phyloP scores from a whole-genome alignment of 2,888 invertebrate genomes.

The Aproaerema taeniolella region DNA sequence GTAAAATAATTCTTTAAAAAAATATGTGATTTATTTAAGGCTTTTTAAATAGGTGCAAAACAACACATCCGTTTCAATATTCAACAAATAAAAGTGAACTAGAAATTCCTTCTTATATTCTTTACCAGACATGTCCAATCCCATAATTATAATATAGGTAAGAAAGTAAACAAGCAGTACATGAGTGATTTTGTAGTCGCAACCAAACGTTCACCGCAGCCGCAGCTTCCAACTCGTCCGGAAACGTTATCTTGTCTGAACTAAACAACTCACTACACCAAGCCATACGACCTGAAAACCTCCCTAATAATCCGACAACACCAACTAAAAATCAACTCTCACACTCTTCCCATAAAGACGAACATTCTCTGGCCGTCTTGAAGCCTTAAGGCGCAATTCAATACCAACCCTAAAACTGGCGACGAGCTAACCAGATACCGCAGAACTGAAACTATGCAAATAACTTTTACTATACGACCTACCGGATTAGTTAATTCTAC shows the following conservation, averaged over 20 bases:
- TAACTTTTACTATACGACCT: constrained; percentile 32
- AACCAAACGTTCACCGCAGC: constrained; percentile 39
- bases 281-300: constrained; percentile 25
- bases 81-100: too few species aligned
- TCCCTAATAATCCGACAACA: constrained; percentile 19
- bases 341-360: constrained; percentile 16
- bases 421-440: constrained; percentile 59
- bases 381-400: constrained; percentile 11
- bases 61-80: too few species aligned
- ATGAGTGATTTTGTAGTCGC: constrained; percentile 34
- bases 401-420: too few species aligned
- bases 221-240: constrained; percentile 45
- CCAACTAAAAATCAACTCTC: constrained; percentile 27
- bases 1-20: too few species aligned
- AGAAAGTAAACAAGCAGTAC: constrained; percentile 22
- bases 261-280: constrained; percentile 65
- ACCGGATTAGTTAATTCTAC: constrained; percentile 15
- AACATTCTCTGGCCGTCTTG: not conserved
- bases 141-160: too few species aligned
- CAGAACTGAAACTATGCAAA: constrained; percentile 61
- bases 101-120: too few species aligned
- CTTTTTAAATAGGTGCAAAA: too few species aligned
- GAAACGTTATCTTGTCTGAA: constrained; percentile 62
- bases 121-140: too few species aligned
- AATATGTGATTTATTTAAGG: too few species aligned